phyloP scores from a whole-genome alignment of 1,140 invertebrate species.

The Neodiprion pinetum region DNA sequence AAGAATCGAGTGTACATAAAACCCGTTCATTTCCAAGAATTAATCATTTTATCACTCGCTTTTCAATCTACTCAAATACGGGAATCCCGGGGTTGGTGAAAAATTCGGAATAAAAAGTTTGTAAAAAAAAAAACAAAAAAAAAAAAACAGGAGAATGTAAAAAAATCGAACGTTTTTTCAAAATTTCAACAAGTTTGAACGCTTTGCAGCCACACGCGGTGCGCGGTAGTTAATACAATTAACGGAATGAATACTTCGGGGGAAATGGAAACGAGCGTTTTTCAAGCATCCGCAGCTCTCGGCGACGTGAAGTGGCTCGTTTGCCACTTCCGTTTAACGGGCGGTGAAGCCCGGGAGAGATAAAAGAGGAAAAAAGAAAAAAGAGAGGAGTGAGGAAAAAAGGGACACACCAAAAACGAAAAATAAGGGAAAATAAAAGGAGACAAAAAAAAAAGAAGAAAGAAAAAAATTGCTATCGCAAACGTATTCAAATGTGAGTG shows the following conservation, averaged over 20 bases:
- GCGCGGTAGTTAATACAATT: not conserved
- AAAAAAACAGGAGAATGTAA: not conserved
- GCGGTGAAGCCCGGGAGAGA: not conserved
- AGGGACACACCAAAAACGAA: no score
- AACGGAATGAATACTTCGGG: not conserved
- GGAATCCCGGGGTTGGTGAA: no score
- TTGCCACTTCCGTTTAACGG: not conserved
- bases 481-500: constrained; percentile 44
- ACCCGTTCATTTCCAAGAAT: no score
- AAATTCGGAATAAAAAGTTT: no score
- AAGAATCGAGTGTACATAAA: no score
- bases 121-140: not conserved
- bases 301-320: not conserved
- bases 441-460: not conserved
- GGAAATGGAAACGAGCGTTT: not conserved
- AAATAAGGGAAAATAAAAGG: not conserved
- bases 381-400: no score
- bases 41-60: no score
- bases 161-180: not conserved
- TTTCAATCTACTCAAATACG: no score
- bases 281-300: not conserved
- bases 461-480: constrained; percentile 27
- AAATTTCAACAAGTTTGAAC: not conserved
- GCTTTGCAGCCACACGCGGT: no score
- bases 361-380: not conserved